Conservation (phyloP, 2,888 invertebrate genomes). For the Amaurobius ferox region DNA sequence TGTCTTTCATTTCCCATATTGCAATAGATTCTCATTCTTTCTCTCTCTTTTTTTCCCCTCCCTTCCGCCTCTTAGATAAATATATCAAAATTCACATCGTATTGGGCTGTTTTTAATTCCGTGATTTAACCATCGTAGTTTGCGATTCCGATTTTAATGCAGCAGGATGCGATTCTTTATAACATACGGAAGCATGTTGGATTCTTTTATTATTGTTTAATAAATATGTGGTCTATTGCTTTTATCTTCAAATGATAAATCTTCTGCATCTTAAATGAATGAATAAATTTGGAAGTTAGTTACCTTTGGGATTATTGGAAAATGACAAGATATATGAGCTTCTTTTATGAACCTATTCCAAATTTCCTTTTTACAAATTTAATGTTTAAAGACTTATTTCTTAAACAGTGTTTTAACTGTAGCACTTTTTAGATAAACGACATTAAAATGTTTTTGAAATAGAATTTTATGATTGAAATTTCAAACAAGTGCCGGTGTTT, state of each 20-base stretch:
- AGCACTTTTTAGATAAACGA: no score
- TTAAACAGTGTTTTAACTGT: no score
- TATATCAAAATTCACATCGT: neutral
- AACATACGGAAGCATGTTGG: neutral
- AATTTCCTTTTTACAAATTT: no score
- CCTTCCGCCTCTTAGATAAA: neutral
- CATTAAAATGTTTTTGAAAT: no score
- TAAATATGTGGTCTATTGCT: no score
- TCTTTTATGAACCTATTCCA: no score
- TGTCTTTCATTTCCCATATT: neutral
- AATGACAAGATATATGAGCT: neutral
- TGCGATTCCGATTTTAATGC: neutral
- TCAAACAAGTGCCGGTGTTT: no score
- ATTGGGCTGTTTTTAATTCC: neutral
- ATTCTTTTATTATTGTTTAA: neutral
- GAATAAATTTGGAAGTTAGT: neutral
- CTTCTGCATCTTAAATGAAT: neutral
- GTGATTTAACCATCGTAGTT: neutral
- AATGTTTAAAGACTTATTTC: no score
- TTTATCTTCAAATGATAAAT: no score
- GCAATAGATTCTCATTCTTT: neutral
- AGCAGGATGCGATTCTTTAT: neutral
- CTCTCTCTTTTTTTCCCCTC: neutral
- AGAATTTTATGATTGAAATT: no score
- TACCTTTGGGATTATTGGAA: neutral